Evolutionary conservation across 2,113 vertebrate genomes (phyloP), one percentile per base, ranked within the genome.

Genomic region (Hystrix brachyura): DNA sequence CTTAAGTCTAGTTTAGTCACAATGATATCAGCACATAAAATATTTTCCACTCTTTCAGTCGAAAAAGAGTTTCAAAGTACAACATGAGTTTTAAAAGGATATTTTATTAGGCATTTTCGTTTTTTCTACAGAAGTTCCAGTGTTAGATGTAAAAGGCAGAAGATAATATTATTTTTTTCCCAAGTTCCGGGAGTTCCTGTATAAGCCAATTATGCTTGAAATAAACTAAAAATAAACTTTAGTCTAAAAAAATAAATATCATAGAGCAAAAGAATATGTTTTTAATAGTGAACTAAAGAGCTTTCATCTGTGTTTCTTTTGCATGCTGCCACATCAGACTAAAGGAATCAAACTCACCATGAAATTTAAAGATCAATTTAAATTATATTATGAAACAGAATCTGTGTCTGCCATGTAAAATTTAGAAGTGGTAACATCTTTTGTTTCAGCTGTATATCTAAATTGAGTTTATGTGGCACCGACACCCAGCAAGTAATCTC

Each of bases 321-420:
- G 5, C 62, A 23, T 25, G 65, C 18, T 88, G 53, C 34, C 64
- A 92, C 23, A 81, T 71, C 25, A 76, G 7, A 78, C 60, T 83
- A 91, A 25, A 94, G 4, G 10, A 93, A 88, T 94, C 72, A 97
- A 95, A 74, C 48, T 27, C 10, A 25, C 79, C 69, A 57, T 86
- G 60, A 97, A 85, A 96, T 96, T 69, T 67, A 94, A 95, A 93
- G 82, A 86, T 76, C 67, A 79, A 93, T 93, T 94, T 96, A 95
- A 94, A 96, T 88, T 76, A 82, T 38, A 2, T 69, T 89, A 86
- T 55, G 15, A 96, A 93, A 87, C 12, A 94, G 46, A 79, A 83
- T 90, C 43, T 95, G 25, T 93, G 7, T 90, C 48, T 83, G 29
- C 69, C 80, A 95, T 85, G 96, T 94, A 92, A 92, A 96, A 95